Evolutionary conservation across 2,888 invertebrate genomes (phyloP).

Genomic region (Dromius quadrimaculatus): DNA sequence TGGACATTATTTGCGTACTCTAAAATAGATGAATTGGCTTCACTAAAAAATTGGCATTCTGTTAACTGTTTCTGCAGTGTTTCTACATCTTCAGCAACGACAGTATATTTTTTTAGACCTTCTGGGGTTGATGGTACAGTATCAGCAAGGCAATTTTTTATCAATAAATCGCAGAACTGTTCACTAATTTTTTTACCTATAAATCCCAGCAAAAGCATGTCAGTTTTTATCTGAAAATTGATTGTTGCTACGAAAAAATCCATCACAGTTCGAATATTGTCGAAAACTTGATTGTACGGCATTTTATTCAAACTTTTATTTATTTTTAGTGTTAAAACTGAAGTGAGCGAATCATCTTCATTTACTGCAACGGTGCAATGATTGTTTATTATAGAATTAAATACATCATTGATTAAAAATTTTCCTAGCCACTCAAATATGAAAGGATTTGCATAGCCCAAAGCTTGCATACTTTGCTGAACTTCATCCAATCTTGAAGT

Average conservation of each 20-base stretch:
- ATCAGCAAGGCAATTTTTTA: constrained; percentile 79
- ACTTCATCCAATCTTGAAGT: constrained; percentile 60
- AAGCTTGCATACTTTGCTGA: constrained; percentile 65
- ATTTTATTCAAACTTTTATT: constrained; percentile 66
- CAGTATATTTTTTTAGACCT: constrained; percentile 76
- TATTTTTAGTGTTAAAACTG: constrained; percentile 63
- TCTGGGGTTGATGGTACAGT: constrained; percentile 82
- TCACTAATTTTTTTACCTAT: constrained; percentile 71
- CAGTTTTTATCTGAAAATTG: constrained; percentile 66
- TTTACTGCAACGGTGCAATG: constrained; percentile 67
- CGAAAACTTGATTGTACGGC: constrained; percentile 70
- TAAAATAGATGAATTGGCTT: constrained; percentile 71
- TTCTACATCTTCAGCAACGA: constrained; percentile 74
- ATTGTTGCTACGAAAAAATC: constrained; percentile 72
- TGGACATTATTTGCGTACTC: constrained; percentile 82
- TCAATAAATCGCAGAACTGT: constrained; percentile 75
- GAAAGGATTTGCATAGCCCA: constrained; percentile 62
- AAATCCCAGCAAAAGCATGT: constrained; percentile 68
- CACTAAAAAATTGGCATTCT: constrained; percentile 71
- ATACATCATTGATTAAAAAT: constrained; percentile 71
- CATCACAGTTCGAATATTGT: constrained; percentile 71
- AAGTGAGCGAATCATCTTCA: constrained; percentile 62
- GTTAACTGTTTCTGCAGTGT: constrained; percentile 76
- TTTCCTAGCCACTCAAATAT: constrained; percentile 70
- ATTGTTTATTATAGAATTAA: constrained; percentile 71